Evolutionary conservation across 1,140 invertebrate species (phyloP), one percentile per base, ranked within the genome.

Genomic region (Drosophila fuyamai): DNA sequence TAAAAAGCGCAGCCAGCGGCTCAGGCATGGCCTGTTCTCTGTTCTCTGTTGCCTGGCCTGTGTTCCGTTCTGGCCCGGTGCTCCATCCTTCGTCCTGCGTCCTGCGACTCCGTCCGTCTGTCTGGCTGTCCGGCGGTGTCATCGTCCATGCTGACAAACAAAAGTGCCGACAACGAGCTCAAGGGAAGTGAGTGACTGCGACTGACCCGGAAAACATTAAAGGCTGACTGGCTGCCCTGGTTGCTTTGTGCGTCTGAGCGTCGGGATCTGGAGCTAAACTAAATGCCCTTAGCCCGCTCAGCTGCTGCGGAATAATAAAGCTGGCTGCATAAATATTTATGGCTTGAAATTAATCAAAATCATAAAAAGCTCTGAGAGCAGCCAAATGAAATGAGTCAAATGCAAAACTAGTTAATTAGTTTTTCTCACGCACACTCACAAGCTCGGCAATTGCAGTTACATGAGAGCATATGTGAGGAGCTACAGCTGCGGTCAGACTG

Each of bases 181-280:
- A 86, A 89, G 84, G 83, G 84, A 88, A 89, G 84, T 83, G 76
- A 88, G 76, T 88, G 83, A 76, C 83, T 89, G 76, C 79, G 84
- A 83, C 84, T 88, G 83, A 88, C 83, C 83, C 83, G 83, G 83
- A 88, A 72, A 88, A 88, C 83, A 88, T 88, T 88, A 88, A 88
- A 88, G 84, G 83, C 70, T 73, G 67, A 58, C 68, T 58, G 65
- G 18, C 36, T 71, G 68, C 43, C 68, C 68, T 68, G 65, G 12
- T 27, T 58, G 18, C 46, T 77, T 79, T 79, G 83, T 76, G 79
- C 70, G 63, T 56, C 56, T 51, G 51, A 32, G 18, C 59, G 44
- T 35, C 35, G 29, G 61, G 38, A 58, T 47, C 44, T 36, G 68
- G 38, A 63, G 61, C 66, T 80, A 71, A 80, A 67, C 81, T 85